These are phyloP conservation scores for Sphecodes monilicornis DNA, from an alignment of 2,888 invertebrate species.

Conservation along the genomic window DNA sequence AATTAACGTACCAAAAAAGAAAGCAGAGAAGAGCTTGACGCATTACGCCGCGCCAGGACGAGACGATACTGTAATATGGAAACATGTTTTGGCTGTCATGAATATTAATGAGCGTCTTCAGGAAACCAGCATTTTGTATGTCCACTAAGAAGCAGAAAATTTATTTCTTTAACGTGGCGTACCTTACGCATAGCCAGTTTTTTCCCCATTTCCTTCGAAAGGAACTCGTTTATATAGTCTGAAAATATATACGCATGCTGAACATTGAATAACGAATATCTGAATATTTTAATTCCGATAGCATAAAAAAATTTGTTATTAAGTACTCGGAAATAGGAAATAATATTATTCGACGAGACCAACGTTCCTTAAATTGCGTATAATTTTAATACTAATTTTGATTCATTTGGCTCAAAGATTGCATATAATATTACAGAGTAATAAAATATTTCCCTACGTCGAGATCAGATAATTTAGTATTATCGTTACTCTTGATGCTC, in stretches of 20 bases:
- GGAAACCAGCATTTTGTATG: constrained; percentile 13
- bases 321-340: no score
- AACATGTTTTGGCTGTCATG: constrained; percentile 37
- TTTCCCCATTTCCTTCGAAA: not conserved
- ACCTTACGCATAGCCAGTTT: not conserved
- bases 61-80: constrained; percentile 32
- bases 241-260: no score
- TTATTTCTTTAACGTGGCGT: constrained; percentile 8
- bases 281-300: not conserved
- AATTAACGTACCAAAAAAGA: not conserved
- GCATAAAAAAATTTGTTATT: not conserved
- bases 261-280: not conserved
- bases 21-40: constrained; percentile 13
- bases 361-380: not conserved
- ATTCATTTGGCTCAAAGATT: not conserved
- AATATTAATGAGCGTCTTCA: constrained; percentile 40
- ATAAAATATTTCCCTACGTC: not conserved
- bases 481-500: constrained; percentile 9
- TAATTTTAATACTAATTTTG: constrained; percentile 23
- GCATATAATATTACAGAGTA: constrained; percentile 25
- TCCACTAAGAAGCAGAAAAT: constrained; percentile 20
- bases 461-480: not conserved
- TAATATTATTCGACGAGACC: not conserved
- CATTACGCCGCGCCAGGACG: no score
- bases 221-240: not conserved